A percentile compares a stretch with the other conserved stretches of the same genome.
These are phyloP conservation scores for Poeciliopsis occidentalis DNA, from an alignment of 2,113 vertebrate species.

Conservation along the genomic window DNA sequence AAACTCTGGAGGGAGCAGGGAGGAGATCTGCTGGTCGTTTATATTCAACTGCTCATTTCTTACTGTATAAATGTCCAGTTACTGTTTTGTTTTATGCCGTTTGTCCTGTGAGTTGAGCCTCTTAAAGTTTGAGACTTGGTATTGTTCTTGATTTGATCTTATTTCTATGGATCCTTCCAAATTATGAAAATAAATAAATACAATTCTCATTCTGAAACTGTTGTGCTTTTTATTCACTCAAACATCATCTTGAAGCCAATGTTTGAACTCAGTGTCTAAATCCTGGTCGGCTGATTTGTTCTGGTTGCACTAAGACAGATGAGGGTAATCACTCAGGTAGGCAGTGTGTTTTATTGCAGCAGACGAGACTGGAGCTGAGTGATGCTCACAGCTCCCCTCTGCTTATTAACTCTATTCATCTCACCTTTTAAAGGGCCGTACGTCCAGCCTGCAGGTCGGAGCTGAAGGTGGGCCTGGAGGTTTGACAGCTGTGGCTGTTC, in stretches of 20 bases:
- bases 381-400: slow-evolving; percentile 33
- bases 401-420: slow-evolving; percentile 73
- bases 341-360: slow-evolving; percentile 69
- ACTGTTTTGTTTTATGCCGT: no score
- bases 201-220: neutral
- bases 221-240: neutral
- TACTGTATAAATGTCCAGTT: neutral
- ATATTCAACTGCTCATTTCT: neutral
- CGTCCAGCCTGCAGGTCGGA: slow-evolving; percentile 10
- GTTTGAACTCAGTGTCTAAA: neutral
- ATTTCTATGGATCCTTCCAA: neutral
- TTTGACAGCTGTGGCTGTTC: neutral
- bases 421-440: slow-evolving; percentile 42
- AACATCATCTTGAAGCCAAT: neutral
- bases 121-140: slow-evolving; percentile 16
- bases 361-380: slow-evolving; percentile 44
- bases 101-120: neutral
- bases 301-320: slow-evolving; percentile 61
- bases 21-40: neutral
- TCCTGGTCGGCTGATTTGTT: neutral
- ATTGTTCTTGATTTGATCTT: slow-evolving; percentile 13
- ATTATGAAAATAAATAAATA: slow-evolving; percentile 18
- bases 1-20: neutral
- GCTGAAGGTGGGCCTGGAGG: slow-evolving; percentile 8
- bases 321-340: slow-evolving; percentile 70